Evolutionary conservation across 1,140 invertebrate genomes (phyloP), one percentile per base, ranked within the genome.

Genomic region (Drosophila funebris): DNA sequence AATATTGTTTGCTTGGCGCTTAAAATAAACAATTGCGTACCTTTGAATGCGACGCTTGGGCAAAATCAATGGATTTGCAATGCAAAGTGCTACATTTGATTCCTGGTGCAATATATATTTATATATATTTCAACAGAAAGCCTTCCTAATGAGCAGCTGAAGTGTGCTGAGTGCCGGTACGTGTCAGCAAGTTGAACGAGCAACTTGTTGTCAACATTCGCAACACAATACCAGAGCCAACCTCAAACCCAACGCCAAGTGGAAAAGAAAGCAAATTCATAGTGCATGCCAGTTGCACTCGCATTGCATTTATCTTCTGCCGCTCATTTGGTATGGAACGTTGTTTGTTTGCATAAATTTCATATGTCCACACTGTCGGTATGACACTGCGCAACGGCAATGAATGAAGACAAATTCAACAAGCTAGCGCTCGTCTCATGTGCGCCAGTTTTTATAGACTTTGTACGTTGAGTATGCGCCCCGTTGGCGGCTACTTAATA

Each of bases 311-410:
- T 57, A 33, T 66, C 62, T 67, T 27, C 52, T 20, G 43, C 33
- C 58, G 29, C 68, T 77, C 78, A 77, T 81, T 81, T 81, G 58
- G 73, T 78, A 60, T 69, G 57, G 46, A 46, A 39, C 54, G 60
- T 39, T 60, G 68, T 77, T 73, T 82, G 78, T 73, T 82, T 81
- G 69, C 62, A 81, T 82, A 81, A 77, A 69, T 75, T 80, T 73
- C 57, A 69, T 53, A 66, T 52, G 69, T 33, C 13, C 58, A n/a
- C 56, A 16, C 36, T 43, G 64, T 9, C 13, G 20, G n/a, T n/a
- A n/a, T n/a, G n/a, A n/a, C n/a, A n/a, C 14, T 8, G 9, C 14
- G 24, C 20, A 16, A 1, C 4, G 9, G 9, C 48, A 62, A 16
- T 58, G 41, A 60, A 64, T 66, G 24, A 66, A 69, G 39, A 75